A percentile compares a stretch with the other conserved stretches of the same genome.
phyloP scores from a whole-genome alignment of 2,888 invertebrate genomes.

The Lymantria monacha region DNA sequence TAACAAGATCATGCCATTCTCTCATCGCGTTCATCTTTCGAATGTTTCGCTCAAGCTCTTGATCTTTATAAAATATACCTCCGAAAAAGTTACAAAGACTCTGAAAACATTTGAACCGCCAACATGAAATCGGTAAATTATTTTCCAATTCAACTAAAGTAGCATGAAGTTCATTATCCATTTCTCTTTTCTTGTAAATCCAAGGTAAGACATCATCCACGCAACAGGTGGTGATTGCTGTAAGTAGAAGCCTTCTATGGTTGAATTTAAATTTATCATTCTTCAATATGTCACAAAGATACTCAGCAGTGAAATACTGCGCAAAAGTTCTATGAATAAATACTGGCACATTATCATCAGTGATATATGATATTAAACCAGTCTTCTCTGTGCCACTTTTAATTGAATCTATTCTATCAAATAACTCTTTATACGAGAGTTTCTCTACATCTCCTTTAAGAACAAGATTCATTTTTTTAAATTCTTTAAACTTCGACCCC shows the following conservation, averaged over 20 bases:
- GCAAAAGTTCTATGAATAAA: neutral
- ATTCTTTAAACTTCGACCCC: neutral
- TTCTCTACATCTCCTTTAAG: neutral
- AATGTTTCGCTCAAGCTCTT: too few species aligned
- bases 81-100: too few species aligned
- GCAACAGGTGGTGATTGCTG: neutral
- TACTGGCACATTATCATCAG: neutral
- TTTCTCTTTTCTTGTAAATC: neutral
- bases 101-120: too few species aligned
- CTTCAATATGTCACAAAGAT: neutral
- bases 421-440: too few species aligned
- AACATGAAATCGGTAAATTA: too few species aligned
- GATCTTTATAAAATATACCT: too few species aligned
- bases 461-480: neutral
- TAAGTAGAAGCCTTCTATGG: neutral
- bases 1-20: too few species aligned
- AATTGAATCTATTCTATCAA: neutral
- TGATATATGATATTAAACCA: neutral
- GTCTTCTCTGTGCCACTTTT: neutral
- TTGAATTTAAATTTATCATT: neutral
- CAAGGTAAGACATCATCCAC: neutral
- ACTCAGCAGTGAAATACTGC: neutral
- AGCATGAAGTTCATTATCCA: neutral
- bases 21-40: too few species aligned
- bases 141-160: too few species aligned